phyloP scores from a whole-genome alignment of 1,140 invertebrate species.

The Drosophila kepulauana region DNA sequence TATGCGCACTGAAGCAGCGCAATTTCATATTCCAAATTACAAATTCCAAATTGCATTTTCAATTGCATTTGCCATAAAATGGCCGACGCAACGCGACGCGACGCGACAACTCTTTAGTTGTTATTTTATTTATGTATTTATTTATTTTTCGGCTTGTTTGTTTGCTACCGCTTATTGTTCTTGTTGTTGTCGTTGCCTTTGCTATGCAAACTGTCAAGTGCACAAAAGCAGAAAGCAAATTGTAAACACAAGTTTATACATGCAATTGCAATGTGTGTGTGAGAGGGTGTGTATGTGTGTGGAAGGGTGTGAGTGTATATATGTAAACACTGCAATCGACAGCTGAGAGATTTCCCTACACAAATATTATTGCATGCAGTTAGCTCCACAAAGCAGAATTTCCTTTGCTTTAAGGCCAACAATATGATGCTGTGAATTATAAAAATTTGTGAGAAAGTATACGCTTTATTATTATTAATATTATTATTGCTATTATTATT shows the following conservation, averaged over 20 bases:
- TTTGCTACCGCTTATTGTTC: neutral
- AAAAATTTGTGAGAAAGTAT: too few relatives aligned
- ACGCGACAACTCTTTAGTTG: constrained; percentile 26
- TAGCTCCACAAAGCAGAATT: constrained; percentile 3
- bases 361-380: constrained; percentile 10
- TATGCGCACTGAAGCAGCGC: constrained; percentile 32
- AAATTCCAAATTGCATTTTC: constrained; percentile 16
- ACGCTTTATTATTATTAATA: too few relatives aligned
- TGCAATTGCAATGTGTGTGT: neutral
- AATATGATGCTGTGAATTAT: neutral
- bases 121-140: constrained; percentile 24
- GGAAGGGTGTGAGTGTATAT: neutral
- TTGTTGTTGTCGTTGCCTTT: neutral
- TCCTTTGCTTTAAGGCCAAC: neutral
- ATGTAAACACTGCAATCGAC: constrained; percentile 4
- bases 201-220: constrained; percentile 54
- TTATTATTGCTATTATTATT: too few relatives aligned
- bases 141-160: constrained; percentile 22
- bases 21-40: constrained; percentile 5
- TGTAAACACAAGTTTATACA: constrained; percentile 29
- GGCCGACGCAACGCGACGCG: neutral
- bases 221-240: constrained; percentile 41
- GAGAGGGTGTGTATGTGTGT: neutral
- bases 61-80: constrained; percentile 17
- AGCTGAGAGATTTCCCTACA: constrained; percentile 3